Evolutionary conservation across 2,113 vertebrate species (phyloP).

Genomic region (Manacus vitellinus): DNA sequence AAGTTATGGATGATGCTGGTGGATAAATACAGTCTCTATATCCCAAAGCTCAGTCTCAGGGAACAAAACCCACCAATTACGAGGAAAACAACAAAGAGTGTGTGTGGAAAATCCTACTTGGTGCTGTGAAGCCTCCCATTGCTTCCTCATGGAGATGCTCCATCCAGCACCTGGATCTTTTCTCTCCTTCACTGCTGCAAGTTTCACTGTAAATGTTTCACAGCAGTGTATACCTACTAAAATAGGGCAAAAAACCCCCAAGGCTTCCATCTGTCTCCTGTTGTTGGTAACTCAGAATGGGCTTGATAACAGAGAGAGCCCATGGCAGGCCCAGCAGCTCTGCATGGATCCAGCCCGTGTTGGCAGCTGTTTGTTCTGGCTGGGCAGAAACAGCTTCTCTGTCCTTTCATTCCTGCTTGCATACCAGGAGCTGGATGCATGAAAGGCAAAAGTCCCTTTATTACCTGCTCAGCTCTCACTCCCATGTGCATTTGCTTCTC

Average conservation of each 20-base stretch:
- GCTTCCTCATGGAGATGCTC: neutral
- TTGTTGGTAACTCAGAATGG: neutral
- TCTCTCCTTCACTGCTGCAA: neutral
- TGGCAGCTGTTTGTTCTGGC: neutral
- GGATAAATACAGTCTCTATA: neutral
- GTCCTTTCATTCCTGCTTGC: neutral
- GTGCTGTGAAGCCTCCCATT: neutral
- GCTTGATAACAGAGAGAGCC: neutral
- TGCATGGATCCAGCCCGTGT: neutral
- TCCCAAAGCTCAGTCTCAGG: neutral
- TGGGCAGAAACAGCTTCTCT: neutral
- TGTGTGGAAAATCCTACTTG: neutral
- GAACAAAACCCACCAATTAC: neutral
- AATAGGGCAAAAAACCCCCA: neutral
- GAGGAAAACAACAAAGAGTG: neutral
- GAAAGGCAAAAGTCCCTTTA: constrained; percentile 18
- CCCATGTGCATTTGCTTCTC: neutral
- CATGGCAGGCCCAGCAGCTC: neutral
- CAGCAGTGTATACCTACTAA: neutral
- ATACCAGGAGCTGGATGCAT: neutral
- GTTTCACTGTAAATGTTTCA: neutral
- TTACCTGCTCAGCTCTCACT: constrained; percentile 28
- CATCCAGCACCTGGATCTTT: neutral
- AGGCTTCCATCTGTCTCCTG: neutral
- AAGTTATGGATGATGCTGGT: neutral